Conservation (phyloP, 1,140 invertebrate species). For the Leptinotarsa lineolata region DNA sequence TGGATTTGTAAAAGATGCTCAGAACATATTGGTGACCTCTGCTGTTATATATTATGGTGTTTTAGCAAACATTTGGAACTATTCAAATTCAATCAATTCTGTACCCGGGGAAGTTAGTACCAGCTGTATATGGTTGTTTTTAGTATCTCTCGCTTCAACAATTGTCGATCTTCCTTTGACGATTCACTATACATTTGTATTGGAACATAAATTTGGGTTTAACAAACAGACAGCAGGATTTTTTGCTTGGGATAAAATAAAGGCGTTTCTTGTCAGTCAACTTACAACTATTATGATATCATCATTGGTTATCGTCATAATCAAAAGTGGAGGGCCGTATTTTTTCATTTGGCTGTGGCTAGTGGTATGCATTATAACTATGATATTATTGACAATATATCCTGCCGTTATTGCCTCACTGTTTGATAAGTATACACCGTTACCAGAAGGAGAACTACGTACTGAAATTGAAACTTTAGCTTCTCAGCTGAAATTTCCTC, state of each 20-base stretch:
- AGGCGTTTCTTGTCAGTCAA: conserved; percentile 81
- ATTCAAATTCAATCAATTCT: conserved; percentile 61
- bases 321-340: conserved; percentile 85
- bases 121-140: conserved; percentile 78
- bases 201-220: conserved; percentile 97
- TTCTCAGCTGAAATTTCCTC: conserved; percentile 84
- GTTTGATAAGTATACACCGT: conserved; percentile 97
- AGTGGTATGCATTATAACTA: conserved; percentile 77
- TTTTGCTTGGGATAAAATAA: conserved; percentile 93
- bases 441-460: conserved; percentile 88
- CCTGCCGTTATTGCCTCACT: conserved; percentile 96
- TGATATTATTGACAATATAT: conserved; percentile 91
- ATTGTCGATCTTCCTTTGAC: conserved; percentile 82
- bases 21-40: conserved; percentile 72
- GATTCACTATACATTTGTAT: conserved; percentile 90
- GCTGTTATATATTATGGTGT: conserved; percentile 66
- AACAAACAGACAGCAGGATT: conserved; percentile 95
- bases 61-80: conserved; percentile 67
- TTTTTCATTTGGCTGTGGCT: conserved; percentile 97
- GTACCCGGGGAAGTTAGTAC: conserved; percentile 49
- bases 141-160: conserved; percentile 73
- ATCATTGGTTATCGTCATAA: conserved; percentile 83
- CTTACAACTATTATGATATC: conserved; percentile 80
- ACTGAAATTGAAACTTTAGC: conserved; percentile 89
- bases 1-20: conserved; percentile 73